Conservation (phyloP, 2,888 invertebrate species). For the Morpho deidamia region DNA sequence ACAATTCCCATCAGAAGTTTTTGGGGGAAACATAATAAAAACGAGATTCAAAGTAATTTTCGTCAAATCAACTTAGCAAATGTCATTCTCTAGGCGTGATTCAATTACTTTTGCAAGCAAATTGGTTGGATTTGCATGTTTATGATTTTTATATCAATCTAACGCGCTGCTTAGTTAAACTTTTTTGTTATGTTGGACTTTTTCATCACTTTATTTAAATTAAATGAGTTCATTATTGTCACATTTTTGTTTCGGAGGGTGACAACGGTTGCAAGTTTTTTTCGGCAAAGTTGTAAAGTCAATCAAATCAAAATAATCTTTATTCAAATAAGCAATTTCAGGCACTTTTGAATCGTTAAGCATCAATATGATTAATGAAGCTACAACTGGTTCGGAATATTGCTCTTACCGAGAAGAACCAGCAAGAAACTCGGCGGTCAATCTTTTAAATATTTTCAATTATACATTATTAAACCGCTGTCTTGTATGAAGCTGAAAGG, state of each 20-base stretch:
- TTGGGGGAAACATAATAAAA: constrained; percentile 38
- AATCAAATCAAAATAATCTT: too few species aligned
- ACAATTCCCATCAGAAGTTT: constrained; percentile 16
- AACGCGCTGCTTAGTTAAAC: constrained; percentile 46
- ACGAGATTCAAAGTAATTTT: constrained; percentile 41
- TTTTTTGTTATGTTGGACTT: constrained; percentile 31
- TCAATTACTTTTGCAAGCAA: constrained; percentile 71
- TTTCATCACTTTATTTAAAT: constrained; percentile 29
- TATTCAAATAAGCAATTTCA: too few species aligned
- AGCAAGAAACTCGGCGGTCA: too few species aligned
- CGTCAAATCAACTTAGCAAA: constrained; percentile 61
- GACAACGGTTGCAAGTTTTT: not conserved
- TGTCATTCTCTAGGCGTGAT: constrained; percentile 54
- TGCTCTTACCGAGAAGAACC: too few species aligned
- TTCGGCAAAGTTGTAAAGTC: too few species aligned
- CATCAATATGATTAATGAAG: too few species aligned
- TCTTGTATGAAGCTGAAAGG: too few species aligned
- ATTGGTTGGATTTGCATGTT: constrained; percentile 67
- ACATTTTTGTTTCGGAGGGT: constrained; percentile 1
- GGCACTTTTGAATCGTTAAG: too few species aligned
- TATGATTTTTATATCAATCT: constrained; percentile 37
- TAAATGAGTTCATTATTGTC: constrained; percentile 14
- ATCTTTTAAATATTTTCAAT: too few species aligned
- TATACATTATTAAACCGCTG: too few species aligned
- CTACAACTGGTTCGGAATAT: too few species aligned